Evolutionary conservation across 2,888 invertebrate species (phyloP).

Genomic region (Hyposoter didymator): DNA sequence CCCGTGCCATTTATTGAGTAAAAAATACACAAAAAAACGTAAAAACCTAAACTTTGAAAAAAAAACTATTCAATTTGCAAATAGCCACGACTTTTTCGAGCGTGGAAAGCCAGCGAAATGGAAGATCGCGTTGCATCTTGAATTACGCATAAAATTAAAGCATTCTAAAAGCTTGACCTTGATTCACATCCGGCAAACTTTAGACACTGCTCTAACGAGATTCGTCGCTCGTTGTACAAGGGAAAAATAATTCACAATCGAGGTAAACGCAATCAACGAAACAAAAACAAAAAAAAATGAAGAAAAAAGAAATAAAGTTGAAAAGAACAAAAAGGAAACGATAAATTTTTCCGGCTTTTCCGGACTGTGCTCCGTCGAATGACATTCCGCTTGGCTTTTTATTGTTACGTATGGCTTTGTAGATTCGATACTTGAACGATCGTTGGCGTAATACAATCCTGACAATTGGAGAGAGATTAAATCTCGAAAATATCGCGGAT

Average conservation of each 20-base stretch:
- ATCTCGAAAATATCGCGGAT: not conserved
- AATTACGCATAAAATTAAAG: conserved; percentile 69
- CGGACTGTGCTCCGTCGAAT: conserved; percentile 4
- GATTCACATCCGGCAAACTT: conserved; percentile 70
- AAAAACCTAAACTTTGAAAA: not conserved
- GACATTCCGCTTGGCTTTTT: not conserved
- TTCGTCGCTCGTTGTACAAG: conserved; percentile 4
- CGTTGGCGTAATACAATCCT: not conserved
- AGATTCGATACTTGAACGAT: not conserved
- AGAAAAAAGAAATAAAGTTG: not conserved
- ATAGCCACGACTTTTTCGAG: not conserved
- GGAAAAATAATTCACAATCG: conserved; percentile 30
- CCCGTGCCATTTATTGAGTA: not conserved
- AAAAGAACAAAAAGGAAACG: conserved; percentile 6
- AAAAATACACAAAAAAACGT: not conserved
- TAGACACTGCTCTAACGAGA: conserved; percentile 47
- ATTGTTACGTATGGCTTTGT: not conserved
- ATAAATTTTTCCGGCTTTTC: conserved; percentile 35
- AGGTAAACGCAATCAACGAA: conserved; percentile 9
- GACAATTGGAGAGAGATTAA: not conserved
- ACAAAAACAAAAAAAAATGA: not conserved
- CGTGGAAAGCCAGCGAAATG: conserved; percentile 26
- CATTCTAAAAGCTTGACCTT: conserved; percentile 69
- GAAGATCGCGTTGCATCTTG: conserved; percentile 62
- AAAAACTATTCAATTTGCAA: not conserved